Evolutionary conservation across 1,140 invertebrate genomes (phyloP).

Genomic region (Lutraria rhynchaena): DNA sequence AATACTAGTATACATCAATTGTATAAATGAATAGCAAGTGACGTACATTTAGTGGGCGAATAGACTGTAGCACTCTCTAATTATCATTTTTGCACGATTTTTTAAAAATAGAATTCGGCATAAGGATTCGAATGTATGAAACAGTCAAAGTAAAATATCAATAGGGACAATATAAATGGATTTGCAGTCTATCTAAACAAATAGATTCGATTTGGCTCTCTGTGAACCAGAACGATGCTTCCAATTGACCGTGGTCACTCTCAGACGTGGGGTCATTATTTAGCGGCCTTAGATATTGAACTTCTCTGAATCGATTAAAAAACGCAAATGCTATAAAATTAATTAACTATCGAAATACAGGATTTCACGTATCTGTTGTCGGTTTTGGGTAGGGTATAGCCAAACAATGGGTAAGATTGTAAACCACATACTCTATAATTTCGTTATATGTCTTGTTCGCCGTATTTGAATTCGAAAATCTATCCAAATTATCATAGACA

Average conservation of each 20-base stretch:
- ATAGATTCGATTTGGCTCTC: too few relatives aligned
- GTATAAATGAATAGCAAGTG: background rate
- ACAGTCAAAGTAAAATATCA: background rate
- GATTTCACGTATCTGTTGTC: background rate
- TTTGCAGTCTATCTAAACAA: background rate
- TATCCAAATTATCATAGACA: slow-evolving; percentile 60
- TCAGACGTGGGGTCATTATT: too few relatives aligned
- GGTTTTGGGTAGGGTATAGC: background rate
- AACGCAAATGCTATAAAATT: background rate
- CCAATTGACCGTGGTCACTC: background rate
- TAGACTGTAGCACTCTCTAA: too few relatives aligned
- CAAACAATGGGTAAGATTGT: background rate
- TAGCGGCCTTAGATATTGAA: background rate
- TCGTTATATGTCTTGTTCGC: slow-evolving; percentile 43
- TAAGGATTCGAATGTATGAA: background rate
- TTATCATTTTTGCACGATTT: background rate
- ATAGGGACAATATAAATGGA: background rate
- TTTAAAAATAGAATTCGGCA: background rate
- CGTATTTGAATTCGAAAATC: slow-evolving; percentile 58
- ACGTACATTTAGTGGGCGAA: background rate
- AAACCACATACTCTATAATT: slow-evolving; percentile 56
- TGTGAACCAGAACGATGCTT: too few relatives aligned
- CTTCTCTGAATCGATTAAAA: slow-evolving; percentile 1
- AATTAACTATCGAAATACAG: background rate
- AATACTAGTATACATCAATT: background rate